Evolutionary conservation across 2,888 invertebrate species (phyloP).

Genomic region (Perdita meconis): DNA sequence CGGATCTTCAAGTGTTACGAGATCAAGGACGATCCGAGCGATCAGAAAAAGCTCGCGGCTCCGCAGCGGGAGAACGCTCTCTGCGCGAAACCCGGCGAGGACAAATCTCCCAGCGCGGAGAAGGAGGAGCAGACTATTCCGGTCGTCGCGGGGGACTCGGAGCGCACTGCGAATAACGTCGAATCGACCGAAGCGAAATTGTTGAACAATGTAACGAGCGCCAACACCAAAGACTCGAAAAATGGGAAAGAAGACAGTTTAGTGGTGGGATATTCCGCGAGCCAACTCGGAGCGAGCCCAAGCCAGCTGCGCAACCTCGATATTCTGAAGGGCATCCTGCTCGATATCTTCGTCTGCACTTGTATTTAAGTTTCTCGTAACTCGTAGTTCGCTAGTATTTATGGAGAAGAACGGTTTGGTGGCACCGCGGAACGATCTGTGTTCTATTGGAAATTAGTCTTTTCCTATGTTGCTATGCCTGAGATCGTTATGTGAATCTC

Average conservation of each 20-base stretch:
- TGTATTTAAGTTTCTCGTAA: conserved; percentile 70
- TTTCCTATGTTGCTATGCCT: conserved; percentile 36
- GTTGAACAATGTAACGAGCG: conserved; percentile 44
- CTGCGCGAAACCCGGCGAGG: conserved; percentile 26
- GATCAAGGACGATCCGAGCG: conserved; percentile 38
- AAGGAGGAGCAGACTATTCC: conserved; percentile 5
- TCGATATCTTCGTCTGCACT: conserved; percentile 80
- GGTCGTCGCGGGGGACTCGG: neutral
- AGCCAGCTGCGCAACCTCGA: conserved; percentile 79
- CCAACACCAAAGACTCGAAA: conserved; percentile 57
- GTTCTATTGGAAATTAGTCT: conserved; percentile 2
- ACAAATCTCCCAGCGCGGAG: neutral
- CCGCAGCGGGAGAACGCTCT: conserved; percentile 41
- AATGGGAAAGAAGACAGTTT: conserved; percentile 75
- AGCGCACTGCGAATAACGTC: conserved; percentile 12
- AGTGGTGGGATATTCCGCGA: conserved; percentile 78
- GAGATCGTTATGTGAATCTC: too few species aligned
- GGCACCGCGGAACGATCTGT: conserved; percentile 55
- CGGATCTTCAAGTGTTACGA: conserved; percentile 55
- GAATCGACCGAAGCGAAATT: conserved; percentile 29
- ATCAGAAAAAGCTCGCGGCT: conserved; percentile 9
- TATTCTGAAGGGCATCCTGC: conserved; percentile 78
- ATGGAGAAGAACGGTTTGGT: conserved; percentile 21
- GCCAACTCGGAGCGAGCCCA: conserved; percentile 76
- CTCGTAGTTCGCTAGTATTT: neutral